A percentile compares a stretch with the other conserved stretches of the same genome.
Evolutionary conservation across 2,888 invertebrate species (phyloP).

Genomic region (Rhodophaea formosa): DNA sequence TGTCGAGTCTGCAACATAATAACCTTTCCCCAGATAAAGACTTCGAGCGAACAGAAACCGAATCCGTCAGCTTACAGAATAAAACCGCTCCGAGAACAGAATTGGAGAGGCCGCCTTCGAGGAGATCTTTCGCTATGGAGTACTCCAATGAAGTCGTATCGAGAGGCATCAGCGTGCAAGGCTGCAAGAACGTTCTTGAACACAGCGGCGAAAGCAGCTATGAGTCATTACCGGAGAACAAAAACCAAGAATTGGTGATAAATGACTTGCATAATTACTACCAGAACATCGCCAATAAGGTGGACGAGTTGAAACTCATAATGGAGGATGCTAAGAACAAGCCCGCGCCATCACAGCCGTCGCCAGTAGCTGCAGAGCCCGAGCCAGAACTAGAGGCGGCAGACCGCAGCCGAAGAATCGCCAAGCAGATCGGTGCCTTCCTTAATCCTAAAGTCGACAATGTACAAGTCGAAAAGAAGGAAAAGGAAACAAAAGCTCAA

Average conservation of each 20-base stretch:
- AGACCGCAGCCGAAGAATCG: neutral
- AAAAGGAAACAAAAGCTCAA: constrained; percentile 30
- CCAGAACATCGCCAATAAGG: constrained; percentile 38
- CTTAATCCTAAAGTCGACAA: constrained; percentile 37
- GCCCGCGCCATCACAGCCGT: constrained; percentile 43
- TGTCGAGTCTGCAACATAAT: constrained; percentile 73
- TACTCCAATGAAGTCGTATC: constrained; percentile 67
- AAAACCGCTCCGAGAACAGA: constrained; percentile 47
- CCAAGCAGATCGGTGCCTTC: neutral
- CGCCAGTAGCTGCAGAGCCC: constrained; percentile 28
- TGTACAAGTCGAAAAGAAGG: constrained; percentile 51
- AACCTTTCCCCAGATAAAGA: constrained; percentile 64
- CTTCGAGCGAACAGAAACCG: constrained; percentile 60
- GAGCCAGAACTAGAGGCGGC: neutral
- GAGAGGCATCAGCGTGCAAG: constrained; percentile 66
- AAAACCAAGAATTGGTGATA: constrained; percentile 37
- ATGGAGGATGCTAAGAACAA: constrained; percentile 50
- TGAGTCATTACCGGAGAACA: constrained; percentile 53
- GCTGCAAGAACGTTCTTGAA: constrained; percentile 59
- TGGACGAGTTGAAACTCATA: constrained; percentile 63
- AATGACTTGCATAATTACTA: constrained; percentile 52
- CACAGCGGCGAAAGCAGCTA: constrained; percentile 65
- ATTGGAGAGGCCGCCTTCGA: constrained; percentile 61
- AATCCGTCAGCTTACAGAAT: neutral
- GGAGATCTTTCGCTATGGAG: constrained; percentile 64